Conservation (phyloP, 2,888 invertebrate species). For the Lepidonotus clava region DNA sequence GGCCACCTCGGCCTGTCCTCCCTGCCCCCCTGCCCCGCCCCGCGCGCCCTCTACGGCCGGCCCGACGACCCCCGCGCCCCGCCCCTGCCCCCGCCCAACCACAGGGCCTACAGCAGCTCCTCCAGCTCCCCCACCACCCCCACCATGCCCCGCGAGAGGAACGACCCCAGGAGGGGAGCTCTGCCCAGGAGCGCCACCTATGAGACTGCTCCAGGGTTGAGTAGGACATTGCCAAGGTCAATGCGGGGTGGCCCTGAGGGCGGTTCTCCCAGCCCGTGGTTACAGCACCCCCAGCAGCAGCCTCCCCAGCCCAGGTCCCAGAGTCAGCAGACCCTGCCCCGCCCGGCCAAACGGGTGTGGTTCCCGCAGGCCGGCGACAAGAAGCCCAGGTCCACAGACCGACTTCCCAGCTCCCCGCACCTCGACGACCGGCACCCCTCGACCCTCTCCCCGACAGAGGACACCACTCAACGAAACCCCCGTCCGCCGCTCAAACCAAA, state of each 20-base stretch:
- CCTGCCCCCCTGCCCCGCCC: background rate
- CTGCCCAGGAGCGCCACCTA: background rate
- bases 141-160: background rate
- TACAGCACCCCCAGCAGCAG: background rate
- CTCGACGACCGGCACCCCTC: background rate
- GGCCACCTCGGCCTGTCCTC: background rate
- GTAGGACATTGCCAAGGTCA: background rate
- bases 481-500: slow-evolving; percentile 7
- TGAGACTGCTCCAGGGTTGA: background rate
- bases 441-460: background rate
- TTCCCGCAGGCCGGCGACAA: slow-evolving; percentile 43
- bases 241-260: background rate
- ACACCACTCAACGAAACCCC: background rate
- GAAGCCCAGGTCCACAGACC: background rate
- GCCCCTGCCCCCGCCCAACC: slow-evolving; percentile 26
- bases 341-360: slow-evolving; percentile 14
- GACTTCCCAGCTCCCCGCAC: background rate
- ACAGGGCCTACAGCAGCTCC: background rate
- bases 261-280: background rate
- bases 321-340: slow-evolving; percentile 3
- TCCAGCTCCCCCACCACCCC: background rate
- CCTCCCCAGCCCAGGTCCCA: background rate
- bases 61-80: background rate
- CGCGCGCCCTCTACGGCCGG: background rate
- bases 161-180: background rate